A percentile compares a stretch with the other conserved stretches of the same genome.
These are phyloP conservation scores for Oligia fasciuncula DNA, from an alignment of 2,888 invertebrate genomes.

Conservation along the genomic window DNA sequence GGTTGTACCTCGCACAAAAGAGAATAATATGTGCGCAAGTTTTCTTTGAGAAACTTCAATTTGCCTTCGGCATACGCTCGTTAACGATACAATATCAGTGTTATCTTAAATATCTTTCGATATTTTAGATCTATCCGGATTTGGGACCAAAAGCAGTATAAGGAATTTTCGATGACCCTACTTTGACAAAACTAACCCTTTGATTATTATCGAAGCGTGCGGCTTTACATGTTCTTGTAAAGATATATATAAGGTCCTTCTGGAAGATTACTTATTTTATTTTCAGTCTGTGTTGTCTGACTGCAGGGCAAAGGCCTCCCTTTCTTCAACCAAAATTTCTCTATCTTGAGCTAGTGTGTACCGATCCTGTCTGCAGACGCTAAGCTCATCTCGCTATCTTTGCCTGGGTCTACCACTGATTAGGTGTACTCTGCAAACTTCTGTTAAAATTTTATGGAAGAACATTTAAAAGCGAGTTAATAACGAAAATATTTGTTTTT, in stretches of 20 bases:
- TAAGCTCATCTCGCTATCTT: neutral
- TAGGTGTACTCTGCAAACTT: neutral
- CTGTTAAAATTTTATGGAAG: neutral
- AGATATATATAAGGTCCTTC: too few species aligned
- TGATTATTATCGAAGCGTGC: conserved; percentile 27
- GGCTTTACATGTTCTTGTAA: conserved; percentile 25
- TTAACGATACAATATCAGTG: conserved; percentile 58
- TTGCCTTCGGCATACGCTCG: conserved; percentile 60
- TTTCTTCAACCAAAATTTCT: neutral
- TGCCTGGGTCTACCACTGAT: neutral
- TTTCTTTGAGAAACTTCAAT: conserved; percentile 58
- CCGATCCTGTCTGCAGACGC: neutral
- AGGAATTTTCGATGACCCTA: conserved; percentile 35
- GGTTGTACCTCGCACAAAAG: conserved; percentile 54
- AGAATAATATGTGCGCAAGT: conserved; percentile 61
- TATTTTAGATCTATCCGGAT: conserved; percentile 46
- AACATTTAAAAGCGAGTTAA: neutral
- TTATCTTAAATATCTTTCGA: conserved; percentile 49
- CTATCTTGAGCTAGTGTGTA: neutral
- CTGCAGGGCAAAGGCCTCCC: neutral
- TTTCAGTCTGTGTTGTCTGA: neutral
- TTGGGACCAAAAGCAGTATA: conserved; percentile 32
- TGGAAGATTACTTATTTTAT: neutral
- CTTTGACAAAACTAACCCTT: conserved; percentile 38
- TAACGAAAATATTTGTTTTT: conserved; percentile 17